Base-by-base conservation (phyloP, 2,113 vertebrate genomes). In the Dipodomys stephensi region DNA sequence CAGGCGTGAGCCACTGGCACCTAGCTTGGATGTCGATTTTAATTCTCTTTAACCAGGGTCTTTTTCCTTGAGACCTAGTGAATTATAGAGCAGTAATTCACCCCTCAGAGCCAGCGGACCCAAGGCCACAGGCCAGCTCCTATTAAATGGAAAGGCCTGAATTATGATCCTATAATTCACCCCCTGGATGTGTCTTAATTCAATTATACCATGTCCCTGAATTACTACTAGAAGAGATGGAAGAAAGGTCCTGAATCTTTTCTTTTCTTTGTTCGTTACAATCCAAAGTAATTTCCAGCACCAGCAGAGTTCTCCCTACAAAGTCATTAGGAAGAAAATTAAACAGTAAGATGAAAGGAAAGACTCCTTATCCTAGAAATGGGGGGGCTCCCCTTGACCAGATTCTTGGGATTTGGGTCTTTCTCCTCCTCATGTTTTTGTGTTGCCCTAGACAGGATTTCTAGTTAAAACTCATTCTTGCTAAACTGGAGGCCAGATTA, bases 141-240 rank as follows among this genome's bases (percentile, higher is more conserved):
- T 93, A 89, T 81, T 93, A 94, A 95, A 84, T 25, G 69, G 95
- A 84, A 92, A 10, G 83, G 28, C 60, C 87, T 87, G 90, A 97
- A 65, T 94, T 96, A 96, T 93, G 95, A n/a, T 35, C 91, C 76
- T 80, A 83, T 88, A 93, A 90, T 67, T 95, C 96, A 96, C 27
- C 49, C 83, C 65, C 16, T 83, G 87, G 28, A 1, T 84, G 13
- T 28, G 23, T 94, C 96, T 96, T 94, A 89, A 69, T 83, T 82
- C 95, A 96, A 97, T 97, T 96, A 96, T 20, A 81, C 68, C 22
- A 3, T 78, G 94, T 90, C 94, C 93, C 95, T 87, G 93, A 93
- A 96, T 95, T 88, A 88, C 92, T 87, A 91, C 95, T 94, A 82
- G 95, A 91, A 96, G 93, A 96, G 94, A 93, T 28, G 39, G 81